A percentile compares a stretch with the other conserved stretches of the same genome.
These are phyloP conservation scores for Polydesmus complanatus DNA, from an alignment of 2,888 invertebrate genomes.

Conservation along the genomic window DNA sequence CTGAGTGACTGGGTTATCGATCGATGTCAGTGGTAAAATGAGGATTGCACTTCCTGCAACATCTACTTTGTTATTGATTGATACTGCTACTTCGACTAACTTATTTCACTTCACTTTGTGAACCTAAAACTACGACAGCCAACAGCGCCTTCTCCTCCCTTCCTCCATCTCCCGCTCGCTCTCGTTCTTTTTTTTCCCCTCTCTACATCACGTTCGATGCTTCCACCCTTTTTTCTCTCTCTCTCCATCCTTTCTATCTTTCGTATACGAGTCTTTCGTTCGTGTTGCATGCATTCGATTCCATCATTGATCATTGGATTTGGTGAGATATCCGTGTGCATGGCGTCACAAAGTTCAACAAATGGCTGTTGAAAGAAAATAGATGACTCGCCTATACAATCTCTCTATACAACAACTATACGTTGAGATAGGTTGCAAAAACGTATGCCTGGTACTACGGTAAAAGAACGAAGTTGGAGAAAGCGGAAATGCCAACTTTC, in stretches of 20 bases:
- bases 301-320: background rate
- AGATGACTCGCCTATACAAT: background rate
- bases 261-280: background rate
- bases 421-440: too few relatives aligned
- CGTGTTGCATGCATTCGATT: background rate
- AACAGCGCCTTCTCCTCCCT: background rate
- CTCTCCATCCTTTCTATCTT: background rate
- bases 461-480: too few relatives aligned
- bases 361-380: background rate
- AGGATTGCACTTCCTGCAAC: background rate
- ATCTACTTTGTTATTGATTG: background rate
- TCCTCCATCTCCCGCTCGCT: background rate
- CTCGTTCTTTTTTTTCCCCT: background rate
- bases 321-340: background rate
- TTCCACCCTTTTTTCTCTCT: background rate
- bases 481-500: too few relatives aligned
- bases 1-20: background rate
- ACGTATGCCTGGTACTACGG: too few relatives aligned
- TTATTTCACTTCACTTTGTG: background rate
- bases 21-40: background rate
- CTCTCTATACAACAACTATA: background rate
- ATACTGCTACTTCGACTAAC: background rate
- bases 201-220: background rate
- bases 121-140: background rate
- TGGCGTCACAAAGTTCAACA: background rate